Conservation (phyloP, 2,113 vertebrate species). For the Brienomyrus longianalis region DNA sequence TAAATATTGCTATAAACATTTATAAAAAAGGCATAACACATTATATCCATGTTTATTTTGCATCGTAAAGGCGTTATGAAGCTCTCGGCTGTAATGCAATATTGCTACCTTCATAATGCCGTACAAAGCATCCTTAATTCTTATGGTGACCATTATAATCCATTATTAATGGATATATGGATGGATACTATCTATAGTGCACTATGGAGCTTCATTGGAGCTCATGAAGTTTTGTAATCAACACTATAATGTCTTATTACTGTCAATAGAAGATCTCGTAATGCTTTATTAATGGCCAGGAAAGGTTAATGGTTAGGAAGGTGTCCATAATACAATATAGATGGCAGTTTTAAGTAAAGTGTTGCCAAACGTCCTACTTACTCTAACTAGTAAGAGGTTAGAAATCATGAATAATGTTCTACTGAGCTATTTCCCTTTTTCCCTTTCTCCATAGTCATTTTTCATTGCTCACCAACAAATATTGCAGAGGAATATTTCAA, state of each 20-base stretch:
- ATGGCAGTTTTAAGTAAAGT: neutral
- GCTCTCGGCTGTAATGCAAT: no score
- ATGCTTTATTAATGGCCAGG: no score
- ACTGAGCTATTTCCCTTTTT: neutral
- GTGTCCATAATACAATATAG: neutral
- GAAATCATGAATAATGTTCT: neutral
- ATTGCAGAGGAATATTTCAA: neutral
- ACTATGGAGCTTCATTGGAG: neutral
- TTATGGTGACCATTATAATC: no score
- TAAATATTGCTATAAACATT: no score
- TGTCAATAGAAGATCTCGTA: neutral
- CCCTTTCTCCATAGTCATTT: neutral
- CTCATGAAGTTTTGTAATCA: neutral
- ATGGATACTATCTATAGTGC: no score
- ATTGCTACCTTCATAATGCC: no score
- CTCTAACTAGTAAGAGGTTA: neutral
- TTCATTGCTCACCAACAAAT: neutral
- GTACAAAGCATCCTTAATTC: no score
- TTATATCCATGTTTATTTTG: no score
- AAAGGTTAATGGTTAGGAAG: neutral
- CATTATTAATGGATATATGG: no score
- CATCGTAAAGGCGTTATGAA: no score
- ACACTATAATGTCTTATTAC: neutral
- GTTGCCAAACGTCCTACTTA: neutral
- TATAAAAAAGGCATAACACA: no score